Conservation (phyloP, 2,113 vertebrate genomes). For the Oenanthe oenanthe region DNA sequence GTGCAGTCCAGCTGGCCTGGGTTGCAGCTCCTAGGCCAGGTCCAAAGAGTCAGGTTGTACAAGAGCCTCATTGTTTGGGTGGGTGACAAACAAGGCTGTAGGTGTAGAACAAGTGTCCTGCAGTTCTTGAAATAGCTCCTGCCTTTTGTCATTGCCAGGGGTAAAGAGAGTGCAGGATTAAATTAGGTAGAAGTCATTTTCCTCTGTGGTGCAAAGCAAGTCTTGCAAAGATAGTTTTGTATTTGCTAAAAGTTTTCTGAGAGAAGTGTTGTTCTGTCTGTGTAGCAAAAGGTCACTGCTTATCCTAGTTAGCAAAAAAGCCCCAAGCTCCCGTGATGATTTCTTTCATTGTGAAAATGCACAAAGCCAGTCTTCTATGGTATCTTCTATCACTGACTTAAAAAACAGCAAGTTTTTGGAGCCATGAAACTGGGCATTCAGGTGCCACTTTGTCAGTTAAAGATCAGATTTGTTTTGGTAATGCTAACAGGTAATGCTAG, state of each 20-base stretch:
- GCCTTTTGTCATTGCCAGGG: neutral
- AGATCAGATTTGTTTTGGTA: neutral
- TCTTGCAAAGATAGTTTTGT: neutral
- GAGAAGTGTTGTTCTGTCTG: rapidly evolving
- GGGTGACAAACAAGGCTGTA: neutral
- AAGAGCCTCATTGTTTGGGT: neutral
- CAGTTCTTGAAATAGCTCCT: neutral
- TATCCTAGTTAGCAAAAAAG: neutral
- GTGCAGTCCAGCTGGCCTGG: neutral
- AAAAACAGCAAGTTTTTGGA: neutral
- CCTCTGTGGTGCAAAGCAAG: neutral
- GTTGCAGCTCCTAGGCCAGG: neutral
- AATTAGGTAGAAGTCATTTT: neutral
- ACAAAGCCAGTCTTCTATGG: neutral
- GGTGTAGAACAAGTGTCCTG: neutral
- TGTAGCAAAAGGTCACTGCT: neutral
- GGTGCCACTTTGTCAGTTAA: neutral
- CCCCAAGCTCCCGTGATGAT: neutral
- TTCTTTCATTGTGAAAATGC: neutral
- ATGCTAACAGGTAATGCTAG: neutral
- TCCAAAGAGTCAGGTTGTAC: neutral
- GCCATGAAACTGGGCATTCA: neutral
- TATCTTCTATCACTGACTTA: neutral
- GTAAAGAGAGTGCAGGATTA: neutral
- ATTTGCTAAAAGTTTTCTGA: neutral